Conservation (phyloP, 1,140 invertebrate genomes). For the Saccostrea cuccullata region DNA sequence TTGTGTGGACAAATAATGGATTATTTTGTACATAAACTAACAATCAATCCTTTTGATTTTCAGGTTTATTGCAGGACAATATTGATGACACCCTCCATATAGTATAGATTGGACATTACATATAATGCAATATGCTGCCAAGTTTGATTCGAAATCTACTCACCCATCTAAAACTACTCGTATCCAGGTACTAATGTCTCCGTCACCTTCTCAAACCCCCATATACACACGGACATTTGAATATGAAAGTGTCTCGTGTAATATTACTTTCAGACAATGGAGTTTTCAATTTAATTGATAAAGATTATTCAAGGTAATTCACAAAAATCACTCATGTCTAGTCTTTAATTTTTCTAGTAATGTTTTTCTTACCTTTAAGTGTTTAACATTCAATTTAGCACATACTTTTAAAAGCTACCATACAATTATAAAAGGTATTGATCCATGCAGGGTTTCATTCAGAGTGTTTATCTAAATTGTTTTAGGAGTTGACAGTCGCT, state of each 20-base stretch:
- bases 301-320: background rate
- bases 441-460: conserved; percentile 22
- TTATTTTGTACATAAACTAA: too few species aligned
- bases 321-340: background rate
- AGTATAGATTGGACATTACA: background rate
- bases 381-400: conserved; percentile 14
- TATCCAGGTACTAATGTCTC: background rate
- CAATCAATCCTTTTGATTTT: too few species aligned
- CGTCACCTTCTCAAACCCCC: background rate
- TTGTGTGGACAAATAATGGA: too few species aligned
- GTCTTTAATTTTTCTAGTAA: background rate
- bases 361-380: conserved; percentile 16
- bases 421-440: conserved; percentile 17
- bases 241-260: background rate
- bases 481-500: conserved; percentile 21
- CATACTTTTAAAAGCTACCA: conserved; percentile 7
- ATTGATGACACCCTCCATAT: too few species aligned
- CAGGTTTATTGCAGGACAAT: too few species aligned
- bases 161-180: background rate
- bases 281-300: background rate
- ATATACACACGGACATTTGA: background rate
- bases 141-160: background rate
- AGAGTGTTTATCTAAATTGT: conserved; percentile 36
- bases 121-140: background rate
- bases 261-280: background rate